Percentiles rank a stretch among this genome's conserved stretches.
Evolutionary conservation across 2,113 vertebrate genomes (phyloP).

Genomic region (Anser brachyrhynchus): DNA sequence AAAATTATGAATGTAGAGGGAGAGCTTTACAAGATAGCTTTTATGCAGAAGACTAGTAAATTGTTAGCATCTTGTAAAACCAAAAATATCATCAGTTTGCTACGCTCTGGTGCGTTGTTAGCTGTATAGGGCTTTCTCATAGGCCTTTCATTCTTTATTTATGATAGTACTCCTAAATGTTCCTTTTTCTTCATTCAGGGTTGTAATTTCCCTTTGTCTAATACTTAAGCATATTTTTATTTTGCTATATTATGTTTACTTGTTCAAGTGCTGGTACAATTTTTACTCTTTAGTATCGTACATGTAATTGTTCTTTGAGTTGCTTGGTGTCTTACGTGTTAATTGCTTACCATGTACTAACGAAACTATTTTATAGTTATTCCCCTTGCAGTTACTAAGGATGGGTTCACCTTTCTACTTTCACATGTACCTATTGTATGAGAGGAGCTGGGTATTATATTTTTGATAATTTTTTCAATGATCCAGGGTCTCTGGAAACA

Average conservation of each 20-base stretch:
- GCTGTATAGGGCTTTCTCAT: background rate
- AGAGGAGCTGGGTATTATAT: background rate
- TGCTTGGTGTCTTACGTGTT: rapidly evolving
- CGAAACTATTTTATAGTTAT: background rate
- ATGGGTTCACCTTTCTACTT: background rate
- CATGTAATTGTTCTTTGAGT: background rate
- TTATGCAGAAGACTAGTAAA: rapidly evolving
- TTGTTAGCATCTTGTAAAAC: background rate
- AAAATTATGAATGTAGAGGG: background rate
- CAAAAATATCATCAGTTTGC: background rate
- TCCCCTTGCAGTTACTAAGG: background rate
- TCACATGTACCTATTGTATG: background rate
- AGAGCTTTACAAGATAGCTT: background rate
- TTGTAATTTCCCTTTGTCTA: background rate
- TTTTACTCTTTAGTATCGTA: background rate
- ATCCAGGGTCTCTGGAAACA: background rate
- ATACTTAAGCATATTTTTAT: too few species aligned
- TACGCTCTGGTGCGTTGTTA: background rate
- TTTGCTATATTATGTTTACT: background rate
- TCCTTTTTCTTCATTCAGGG: background rate
- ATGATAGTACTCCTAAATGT: background rate
- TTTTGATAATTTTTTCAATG: background rate
- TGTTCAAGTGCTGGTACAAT: background rate
- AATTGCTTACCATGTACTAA: background rate
- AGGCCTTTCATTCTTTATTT: background rate